Evolutionary conservation across 37 sponge, comb jelly and placozoan species (phyloP), one percentile per base, ranked within the genome.

Genomic region (Ianthella basta): DNA sequence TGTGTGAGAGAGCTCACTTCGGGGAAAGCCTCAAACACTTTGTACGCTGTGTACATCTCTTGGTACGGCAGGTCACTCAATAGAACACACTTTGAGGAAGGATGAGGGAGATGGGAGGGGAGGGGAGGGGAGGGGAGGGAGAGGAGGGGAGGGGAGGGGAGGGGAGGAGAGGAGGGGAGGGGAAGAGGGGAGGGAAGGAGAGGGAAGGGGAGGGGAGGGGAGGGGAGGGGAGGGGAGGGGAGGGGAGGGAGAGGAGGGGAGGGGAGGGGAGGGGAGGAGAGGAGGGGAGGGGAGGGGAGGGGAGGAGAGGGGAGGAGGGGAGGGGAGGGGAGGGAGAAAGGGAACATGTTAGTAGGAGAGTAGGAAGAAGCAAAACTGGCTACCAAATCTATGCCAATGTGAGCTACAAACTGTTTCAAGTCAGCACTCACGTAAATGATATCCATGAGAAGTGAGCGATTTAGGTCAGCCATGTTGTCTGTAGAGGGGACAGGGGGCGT

Each of bases 11-110:
- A n/a, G 37, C 59, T 37, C 27, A 85, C 91, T 66, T 86, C 84
- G 1, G 87, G 81, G n/a, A 91, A 86, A 25, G 54, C 79, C 35
- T 86, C 87, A 56, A 91, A 91, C 23, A 91, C 77, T 57, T 91
- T 91, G 84, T 79, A 91, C 19, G 87, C 69, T 1, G 10, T 30
- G 81, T 86, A 91, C 12, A 67, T 27, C 30, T 91, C 91, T 16
- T 83, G 80, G 50, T 66, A 23, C 27, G 37, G 6, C 55, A 83
- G 23, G 13, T 85, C 82, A 10, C 82, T 72, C 73, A 72, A 72
- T 3, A 79, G 29, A 79, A 59, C 65, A 67, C 80, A 55, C 38
- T 82, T 41, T 5, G 56, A 20, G 20, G 84, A 10, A 5, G 10
- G 64, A 5, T 13, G 2, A 10, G 29, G 64, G 8, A 44, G 50